These are phyloP conservation scores for Cepaea hortensis DNA, from an alignment of 2,888 invertebrate genomes.

Conservation along the genomic window DNA sequence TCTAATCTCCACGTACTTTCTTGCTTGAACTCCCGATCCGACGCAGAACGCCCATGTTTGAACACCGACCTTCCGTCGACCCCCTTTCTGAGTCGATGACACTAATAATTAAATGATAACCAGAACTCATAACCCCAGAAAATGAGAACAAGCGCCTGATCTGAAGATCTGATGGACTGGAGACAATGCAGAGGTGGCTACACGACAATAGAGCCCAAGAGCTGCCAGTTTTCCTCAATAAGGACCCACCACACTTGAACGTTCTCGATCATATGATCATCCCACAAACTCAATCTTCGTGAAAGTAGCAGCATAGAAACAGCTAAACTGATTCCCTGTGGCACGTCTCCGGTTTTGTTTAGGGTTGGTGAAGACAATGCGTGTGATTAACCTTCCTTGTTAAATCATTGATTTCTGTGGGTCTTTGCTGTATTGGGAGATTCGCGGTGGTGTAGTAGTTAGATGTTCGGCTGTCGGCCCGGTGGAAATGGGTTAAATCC, in stretches of 20 bases:
- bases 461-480: too few relatives aligned
- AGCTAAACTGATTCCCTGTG: too few relatives aligned
- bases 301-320: too few relatives aligned
- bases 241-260: neutral
- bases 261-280: too few relatives aligned
- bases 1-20: neutral
- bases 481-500: too few relatives aligned
- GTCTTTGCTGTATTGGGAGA: too few relatives aligned
- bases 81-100: constrained; percentile 12
- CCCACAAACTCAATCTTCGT: too few relatives aligned
- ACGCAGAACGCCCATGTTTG: neutral
- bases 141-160: constrained; percentile 17
- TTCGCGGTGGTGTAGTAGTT: too few relatives aligned
- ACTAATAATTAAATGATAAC: constrained; percentile 27
- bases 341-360: too few relatives aligned
- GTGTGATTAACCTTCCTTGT: too few relatives aligned
- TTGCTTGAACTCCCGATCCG: neutral
- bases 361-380: too few relatives aligned
- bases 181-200: constrained; percentile 18
- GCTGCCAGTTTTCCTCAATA: neutral
- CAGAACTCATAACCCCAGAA: constrained; percentile 14
- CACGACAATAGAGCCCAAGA: constrained; percentile 1
- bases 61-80: neutral
- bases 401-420: too few relatives aligned
- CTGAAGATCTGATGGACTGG: neutral